A percentile compares a stretch with the other conserved stretches of the same genome.
Evolutionary conservation across 2,888 invertebrate genomes (phyloP).

Genomic region (Phengaris arion): DNA sequence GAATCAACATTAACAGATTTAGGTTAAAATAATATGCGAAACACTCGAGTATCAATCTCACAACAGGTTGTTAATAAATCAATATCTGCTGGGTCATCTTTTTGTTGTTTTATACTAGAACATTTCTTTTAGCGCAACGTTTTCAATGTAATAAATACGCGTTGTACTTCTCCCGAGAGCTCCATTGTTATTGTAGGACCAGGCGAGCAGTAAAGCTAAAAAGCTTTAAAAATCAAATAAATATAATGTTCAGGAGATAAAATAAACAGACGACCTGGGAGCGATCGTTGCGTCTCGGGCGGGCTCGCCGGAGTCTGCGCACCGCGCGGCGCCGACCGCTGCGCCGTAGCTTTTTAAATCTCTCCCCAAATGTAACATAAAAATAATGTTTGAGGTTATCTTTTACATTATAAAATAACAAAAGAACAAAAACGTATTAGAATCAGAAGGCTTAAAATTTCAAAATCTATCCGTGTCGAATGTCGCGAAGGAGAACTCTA

Average conservation of each 20-base stretch:
- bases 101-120: constrained; percentile 2
- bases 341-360: constrained; percentile 59
- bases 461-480: constrained; percentile 62
- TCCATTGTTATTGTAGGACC: constrained; percentile 14
- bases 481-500: constrained; percentile 74
- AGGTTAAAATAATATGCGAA: not conserved
- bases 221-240: constrained; percentile 26
- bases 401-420: constrained; percentile 54
- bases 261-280: constrained; percentile 19
- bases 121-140: constrained; percentile 8
- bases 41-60: not conserved
- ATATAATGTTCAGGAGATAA: constrained; percentile 24
- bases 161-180: not conserved
- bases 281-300: constrained; percentile 52
- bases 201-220: constrained; percentile 17
- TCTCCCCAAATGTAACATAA: constrained; percentile 71
- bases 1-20: not conserved
- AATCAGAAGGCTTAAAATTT: constrained; percentile 49
- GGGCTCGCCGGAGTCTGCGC: constrained; percentile 44
- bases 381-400: constrained; percentile 77
- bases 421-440: constrained; percentile 56
- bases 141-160: not conserved
- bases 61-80: constrained; percentile 27
- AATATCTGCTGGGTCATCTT: constrained; percentile 10
- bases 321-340: constrained; percentile 40